Base-by-base conservation (phyloP, 2,797 vertebrate genomes). In the Taeniopygia guttata region DNA sequence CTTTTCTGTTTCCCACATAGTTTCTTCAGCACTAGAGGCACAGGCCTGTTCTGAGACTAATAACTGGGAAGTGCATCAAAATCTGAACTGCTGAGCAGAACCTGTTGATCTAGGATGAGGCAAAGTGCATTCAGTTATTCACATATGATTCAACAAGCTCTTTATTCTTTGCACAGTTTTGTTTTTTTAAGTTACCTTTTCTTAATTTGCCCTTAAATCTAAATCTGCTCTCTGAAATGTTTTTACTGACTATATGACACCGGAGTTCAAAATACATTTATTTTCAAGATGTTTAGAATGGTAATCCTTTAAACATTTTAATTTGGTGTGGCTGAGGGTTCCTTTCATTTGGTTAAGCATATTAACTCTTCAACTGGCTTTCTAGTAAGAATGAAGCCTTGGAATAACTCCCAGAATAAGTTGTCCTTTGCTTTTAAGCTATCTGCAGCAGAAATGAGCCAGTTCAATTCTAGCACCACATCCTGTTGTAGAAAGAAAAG, bases 291-390 rank as follows among this genome's bases (percentile, higher is more conserved):
- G 2, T 42, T 87, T 45, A 45, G 68, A 85, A 73, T 26, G 15
- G 1, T 62, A 74, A 73, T 94, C 51, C 55, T 87, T 90, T 85
- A 85, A 90, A 62, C 14, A 16, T 36, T 43, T 13, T 51, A 62
- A n/a, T 43, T 49, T 54, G 64, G 9, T 17, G 13, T 38, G 30
- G 9, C 36, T 56, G 9, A 8, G 22, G 5, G 30, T 94, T 90
- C 29, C 58, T 93, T 90, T 84, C 49, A 74, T 88, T 91, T 93
- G 75, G n/a, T 80, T 91, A 81, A 63, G 68, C 79, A 59, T 78
- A 76, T 77, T 92, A 84, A 73, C 23, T 56, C 81, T 79, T 85
- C 21, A 73, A 21, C 34, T 52, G 90, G 18, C 43, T 84, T 87
- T 90, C 94, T 75, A 89, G 64, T 88, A 89, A 85, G 74, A 92